A percentile compares a stretch with the other conserved stretches of the same genome.
These are phyloP conservation scores for Gallinago paraguaiae DNA, from an alignment of 2,113 vertebrate genomes.

Conservation along the genomic window DNA sequence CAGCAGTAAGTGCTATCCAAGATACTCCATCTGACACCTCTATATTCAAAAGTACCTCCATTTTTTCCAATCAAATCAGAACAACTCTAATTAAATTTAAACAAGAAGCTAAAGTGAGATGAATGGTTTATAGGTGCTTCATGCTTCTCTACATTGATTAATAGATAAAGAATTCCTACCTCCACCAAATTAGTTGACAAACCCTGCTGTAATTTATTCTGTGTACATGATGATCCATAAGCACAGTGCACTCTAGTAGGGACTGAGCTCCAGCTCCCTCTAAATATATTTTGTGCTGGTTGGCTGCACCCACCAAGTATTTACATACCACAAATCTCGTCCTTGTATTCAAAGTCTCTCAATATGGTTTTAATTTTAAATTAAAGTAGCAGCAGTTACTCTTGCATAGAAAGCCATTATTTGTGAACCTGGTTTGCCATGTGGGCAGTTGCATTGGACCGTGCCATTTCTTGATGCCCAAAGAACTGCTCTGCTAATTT, in stretches of 20 bases:
- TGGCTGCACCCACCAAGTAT: conserved; percentile 29
- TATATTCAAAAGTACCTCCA: neutral
- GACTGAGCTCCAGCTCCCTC: neutral
- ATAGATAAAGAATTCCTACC: conserved; percentile 52
- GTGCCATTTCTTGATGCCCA: neutral
- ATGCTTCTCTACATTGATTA: conserved; percentile 49
- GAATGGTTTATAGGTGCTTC: conserved; percentile 48
- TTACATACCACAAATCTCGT: neutral
- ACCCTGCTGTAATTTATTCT: conserved; percentile 21
- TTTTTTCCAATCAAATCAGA: conserved; percentile 20
- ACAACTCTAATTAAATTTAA: conserved; percentile 38
- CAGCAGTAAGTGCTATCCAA: neutral
- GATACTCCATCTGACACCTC: neutral
- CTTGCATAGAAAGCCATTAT: neutral
- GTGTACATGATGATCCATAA: neutral
- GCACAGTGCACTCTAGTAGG: neutral
- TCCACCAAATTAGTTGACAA: conserved; percentile 45
- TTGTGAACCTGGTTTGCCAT: neutral
- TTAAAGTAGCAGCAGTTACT: neutral
- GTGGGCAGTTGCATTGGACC: neutral
- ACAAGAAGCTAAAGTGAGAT: conserved; percentile 53
- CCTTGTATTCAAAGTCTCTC: neutral
- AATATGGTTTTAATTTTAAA: neutral
- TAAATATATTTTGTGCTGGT: neutral
- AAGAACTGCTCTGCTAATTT: neutral